A percentile compares a stretch with the other conserved stretches of the same genome.
Conservation (phyloP, 2,888 invertebrate species). For the Dryobotodes eremita region DNA sequence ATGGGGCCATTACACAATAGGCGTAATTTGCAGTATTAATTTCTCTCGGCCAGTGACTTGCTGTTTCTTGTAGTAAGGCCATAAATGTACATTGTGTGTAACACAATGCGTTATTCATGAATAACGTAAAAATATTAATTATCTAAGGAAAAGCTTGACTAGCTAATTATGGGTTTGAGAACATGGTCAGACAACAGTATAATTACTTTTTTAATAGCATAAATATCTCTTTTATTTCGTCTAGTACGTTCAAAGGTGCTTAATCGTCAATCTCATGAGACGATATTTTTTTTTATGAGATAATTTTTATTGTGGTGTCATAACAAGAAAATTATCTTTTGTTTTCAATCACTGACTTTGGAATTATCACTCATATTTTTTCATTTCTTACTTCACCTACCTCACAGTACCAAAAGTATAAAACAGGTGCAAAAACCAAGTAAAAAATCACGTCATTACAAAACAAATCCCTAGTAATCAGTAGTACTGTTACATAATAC, state of each 20-base stretch:
- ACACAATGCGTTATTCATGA: conserved; percentile 34
- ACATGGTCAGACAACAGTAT: conserved; percentile 15
- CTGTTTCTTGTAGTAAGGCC: conserved; percentile 40
- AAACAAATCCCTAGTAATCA: conserved; percentile 39
- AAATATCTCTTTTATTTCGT: conserved; percentile 4
- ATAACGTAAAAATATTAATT: conserved; percentile 48
- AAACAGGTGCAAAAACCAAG: background rate
- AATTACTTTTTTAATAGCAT: conserved; percentile 19
- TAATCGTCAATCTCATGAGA: background rate
- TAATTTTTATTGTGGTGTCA: background rate
- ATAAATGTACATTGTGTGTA: conserved; percentile 37
- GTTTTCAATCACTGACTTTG: background rate
- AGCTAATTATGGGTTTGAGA: conserved; percentile 29
- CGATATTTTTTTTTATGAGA: background rate
- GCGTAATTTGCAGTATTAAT: conserved; percentile 48
- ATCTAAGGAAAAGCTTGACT: conserved; percentile 39
- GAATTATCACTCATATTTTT: background rate
- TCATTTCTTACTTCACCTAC: background rate
- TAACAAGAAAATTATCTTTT: background rate
- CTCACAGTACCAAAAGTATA: background rate
- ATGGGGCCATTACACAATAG: conserved; percentile 61
- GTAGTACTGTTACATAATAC: conserved; percentile 68
- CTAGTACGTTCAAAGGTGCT: background rate
- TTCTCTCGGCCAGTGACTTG: conserved; percentile 36
- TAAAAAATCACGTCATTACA: conserved; percentile 31